Evolutionary conservation across 2,797 vertebrate genomes (phyloP).

Genomic region (Toxotes lorentzi): DNA sequence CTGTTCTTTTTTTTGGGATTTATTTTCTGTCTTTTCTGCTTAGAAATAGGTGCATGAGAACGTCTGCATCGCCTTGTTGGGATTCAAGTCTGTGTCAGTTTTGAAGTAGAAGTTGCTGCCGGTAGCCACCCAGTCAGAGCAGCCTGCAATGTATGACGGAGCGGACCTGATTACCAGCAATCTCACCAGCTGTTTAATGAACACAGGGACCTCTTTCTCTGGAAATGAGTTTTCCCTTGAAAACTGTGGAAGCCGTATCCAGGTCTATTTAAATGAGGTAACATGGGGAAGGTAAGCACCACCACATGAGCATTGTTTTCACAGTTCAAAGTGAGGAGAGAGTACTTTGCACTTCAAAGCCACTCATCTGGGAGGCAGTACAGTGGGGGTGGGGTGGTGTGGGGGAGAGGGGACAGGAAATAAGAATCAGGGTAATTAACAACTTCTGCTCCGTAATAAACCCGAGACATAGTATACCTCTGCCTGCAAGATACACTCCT

Average conservation of each 20-base stretch:
- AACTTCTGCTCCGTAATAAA: slow-evolving; percentile 92
- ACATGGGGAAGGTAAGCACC: slow-evolving; percentile 89
- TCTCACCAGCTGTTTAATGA: slow-evolving; percentile 87
- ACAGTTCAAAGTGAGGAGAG: slow-evolving; percentile 92
- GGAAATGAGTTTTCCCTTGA: slow-evolving; percentile 89
- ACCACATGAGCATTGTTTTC: slow-evolving; percentile 91
- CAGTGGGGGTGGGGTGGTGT: slow-evolving; percentile 82
- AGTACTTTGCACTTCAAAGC: slow-evolving; percentile 94
- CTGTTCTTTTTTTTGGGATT: slow-evolving; percentile 27
- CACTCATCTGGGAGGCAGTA: slow-evolving; percentile 90
- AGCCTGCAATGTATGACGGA: slow-evolving; percentile 57
- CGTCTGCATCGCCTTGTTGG: slow-evolving; percentile 38
- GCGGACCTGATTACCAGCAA: slow-evolving; percentile 77
- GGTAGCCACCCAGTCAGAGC: slow-evolving; percentile 65
- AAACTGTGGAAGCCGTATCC: slow-evolving; percentile 85
- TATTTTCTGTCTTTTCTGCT: slow-evolving; percentile 17
- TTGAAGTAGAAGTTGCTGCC: slow-evolving; percentile 47
- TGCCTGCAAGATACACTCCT: slow-evolving; percentile 74
- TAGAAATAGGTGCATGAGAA: slow-evolving; percentile 36
- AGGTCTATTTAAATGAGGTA: slow-evolving; percentile 92
- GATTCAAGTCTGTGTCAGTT: slow-evolving; percentile 55
- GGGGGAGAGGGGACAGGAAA: slow-evolving; percentile 89
- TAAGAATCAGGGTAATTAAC: slow-evolving; percentile 93
- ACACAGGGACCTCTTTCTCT: slow-evolving; percentile 86
- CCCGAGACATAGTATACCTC: slow-evolving; percentile 78